These are phyloP conservation scores for Chydorus sphaericus DNA, from an alignment of 2,888 invertebrate genomes.

Conservation along the genomic window DNA sequence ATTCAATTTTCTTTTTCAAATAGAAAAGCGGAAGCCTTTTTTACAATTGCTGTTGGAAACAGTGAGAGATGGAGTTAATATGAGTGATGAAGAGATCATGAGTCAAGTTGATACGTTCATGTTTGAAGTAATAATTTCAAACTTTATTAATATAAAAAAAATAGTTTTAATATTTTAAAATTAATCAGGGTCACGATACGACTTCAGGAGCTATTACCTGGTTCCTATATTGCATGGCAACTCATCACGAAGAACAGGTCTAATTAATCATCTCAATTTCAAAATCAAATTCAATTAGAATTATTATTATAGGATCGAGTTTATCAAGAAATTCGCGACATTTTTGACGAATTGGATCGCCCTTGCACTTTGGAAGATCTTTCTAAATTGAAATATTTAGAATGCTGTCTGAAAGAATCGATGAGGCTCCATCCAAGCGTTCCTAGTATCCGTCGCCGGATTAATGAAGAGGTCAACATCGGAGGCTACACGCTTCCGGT, in stretches of 20 bases:
- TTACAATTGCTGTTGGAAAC: constrained; percentile 28
- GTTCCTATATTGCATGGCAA: constrained; percentile 36
- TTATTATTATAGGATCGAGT: constrained; percentile 23
- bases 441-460: background rate
- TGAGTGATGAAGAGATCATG: constrained; percentile 27
- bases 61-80: constrained; percentile 20
- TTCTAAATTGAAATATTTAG: constrained; percentile 16
- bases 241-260: constrained; percentile 34
- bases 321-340: constrained; percentile 29
- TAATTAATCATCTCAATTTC: background rate
- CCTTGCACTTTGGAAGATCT: constrained; percentile 29
- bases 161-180: too few relatives aligned
- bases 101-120: constrained; percentile 33
- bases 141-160: background rate
- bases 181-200: constrained; percentile 37
- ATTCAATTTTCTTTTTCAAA: background rate
- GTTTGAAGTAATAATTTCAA: constrained; percentile 27
- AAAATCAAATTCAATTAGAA: background rate
- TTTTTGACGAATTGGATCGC: constrained; percentile 28
- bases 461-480: background rate
- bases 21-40: constrained; percentile 19
- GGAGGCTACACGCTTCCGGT: background rate
- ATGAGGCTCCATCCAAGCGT: constrained; percentile 15
- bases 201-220: constrained; percentile 39
- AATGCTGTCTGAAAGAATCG: constrained; percentile 20